These are phyloP conservation scores for Pseudoatta argentina DNA, from an alignment of 1,140 invertebrate genomes.

Conservation along the genomic window DNA sequence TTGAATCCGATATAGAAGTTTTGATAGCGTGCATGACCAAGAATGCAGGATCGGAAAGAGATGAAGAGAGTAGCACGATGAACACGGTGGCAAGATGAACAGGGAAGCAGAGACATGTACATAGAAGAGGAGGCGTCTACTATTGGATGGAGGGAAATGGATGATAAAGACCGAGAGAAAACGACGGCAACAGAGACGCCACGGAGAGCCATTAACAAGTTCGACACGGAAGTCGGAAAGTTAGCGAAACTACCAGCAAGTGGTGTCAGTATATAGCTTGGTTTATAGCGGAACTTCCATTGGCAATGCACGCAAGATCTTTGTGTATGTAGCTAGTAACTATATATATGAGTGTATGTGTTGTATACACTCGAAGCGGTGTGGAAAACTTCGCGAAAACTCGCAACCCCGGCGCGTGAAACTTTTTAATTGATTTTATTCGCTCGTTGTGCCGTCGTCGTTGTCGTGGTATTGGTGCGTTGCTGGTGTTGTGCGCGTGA, in stretches of 20 bases:
- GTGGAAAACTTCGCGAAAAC: slow-evolving; percentile 69
- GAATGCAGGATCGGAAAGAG: slow-evolving; percentile 39
- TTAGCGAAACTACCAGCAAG: slow-evolving; percentile 70
- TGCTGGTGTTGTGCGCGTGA: slow-evolving; percentile 31
- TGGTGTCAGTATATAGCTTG: slow-evolving; percentile 70
- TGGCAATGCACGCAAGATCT: slow-evolving; percentile 31
- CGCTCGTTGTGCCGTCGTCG: slow-evolving; percentile 37
- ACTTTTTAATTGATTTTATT: slow-evolving; percentile 79
- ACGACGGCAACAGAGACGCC: slow-evolving; percentile 68
- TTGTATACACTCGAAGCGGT: slow-evolving; percentile 11
- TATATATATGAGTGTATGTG: slow-evolving; percentile 7
- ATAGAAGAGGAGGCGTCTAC: slow-evolving; percentile 11
- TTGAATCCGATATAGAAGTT: slow-evolving; percentile 47
- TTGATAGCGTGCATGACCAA: slow-evolving; percentile 28
- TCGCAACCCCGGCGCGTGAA: slow-evolving; percentile 55
- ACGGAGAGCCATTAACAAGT: slow-evolving; percentile 74
- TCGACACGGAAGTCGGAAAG: slow-evolving; percentile 73
- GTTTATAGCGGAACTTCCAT: slow-evolving; percentile 69
- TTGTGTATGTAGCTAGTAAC: neutral
- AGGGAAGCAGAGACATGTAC: neutral
- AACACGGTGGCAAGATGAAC: neutral
- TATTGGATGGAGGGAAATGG: slow-evolving; percentile 16
- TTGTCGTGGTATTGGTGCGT: neutral
- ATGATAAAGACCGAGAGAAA: slow-evolving; percentile 23
- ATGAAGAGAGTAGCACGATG: neutral